These are phyloP conservation scores for Arrhamphus sclerolepis DNA, from an alignment of 2,797 vertebrate genomes.

Conservation along the genomic window DNA sequence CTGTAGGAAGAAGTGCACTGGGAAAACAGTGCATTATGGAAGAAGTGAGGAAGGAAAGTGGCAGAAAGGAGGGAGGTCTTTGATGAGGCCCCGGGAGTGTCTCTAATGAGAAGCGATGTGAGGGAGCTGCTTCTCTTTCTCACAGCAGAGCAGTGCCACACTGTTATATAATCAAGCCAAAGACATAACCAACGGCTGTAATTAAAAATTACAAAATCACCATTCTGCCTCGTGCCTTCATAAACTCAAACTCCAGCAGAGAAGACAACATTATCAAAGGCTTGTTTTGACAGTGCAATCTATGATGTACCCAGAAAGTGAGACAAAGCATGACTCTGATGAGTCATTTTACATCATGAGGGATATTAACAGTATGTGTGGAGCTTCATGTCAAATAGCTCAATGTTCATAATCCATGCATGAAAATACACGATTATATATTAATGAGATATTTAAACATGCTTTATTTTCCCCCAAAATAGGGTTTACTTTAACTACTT, in stretches of 20 bases:
- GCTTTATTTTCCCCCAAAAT: too few species aligned
- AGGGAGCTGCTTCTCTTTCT: conserved; percentile 61
- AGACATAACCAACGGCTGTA: conserved; percentile 75
- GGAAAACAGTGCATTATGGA: conserved; percentile 74
- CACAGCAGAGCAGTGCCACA: conserved; percentile 53
- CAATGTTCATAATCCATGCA: too few species aligned
- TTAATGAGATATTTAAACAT: too few species aligned
- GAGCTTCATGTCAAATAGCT: conserved; percentile 17
- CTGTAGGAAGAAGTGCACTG: conserved; percentile 68
- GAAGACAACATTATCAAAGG: conserved; percentile 51
- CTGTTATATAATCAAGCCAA: conserved; percentile 71
- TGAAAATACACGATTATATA: too few species aligned
- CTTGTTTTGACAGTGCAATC: conserved; percentile 50
- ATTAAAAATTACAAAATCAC: conserved; percentile 78
- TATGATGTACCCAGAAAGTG: conserved; percentile 24
- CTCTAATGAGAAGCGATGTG: conserved; percentile 76
- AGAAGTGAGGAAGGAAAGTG: conserved; percentile 63
- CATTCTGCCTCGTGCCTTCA: conserved; percentile 58
- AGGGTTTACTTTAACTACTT: too few species aligned
- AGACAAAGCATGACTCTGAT: conserved; percentile 29
- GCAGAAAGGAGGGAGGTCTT: conserved; percentile 67
- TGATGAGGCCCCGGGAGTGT: conserved; percentile 79
- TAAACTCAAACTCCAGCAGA: conserved; percentile 53
- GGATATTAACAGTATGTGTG: conserved; percentile 6
- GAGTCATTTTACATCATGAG: conserved; percentile 40